Evolutionary conservation across 2,888 invertebrate genomes (phyloP).

Genomic region (Papilio gigon): DNA sequence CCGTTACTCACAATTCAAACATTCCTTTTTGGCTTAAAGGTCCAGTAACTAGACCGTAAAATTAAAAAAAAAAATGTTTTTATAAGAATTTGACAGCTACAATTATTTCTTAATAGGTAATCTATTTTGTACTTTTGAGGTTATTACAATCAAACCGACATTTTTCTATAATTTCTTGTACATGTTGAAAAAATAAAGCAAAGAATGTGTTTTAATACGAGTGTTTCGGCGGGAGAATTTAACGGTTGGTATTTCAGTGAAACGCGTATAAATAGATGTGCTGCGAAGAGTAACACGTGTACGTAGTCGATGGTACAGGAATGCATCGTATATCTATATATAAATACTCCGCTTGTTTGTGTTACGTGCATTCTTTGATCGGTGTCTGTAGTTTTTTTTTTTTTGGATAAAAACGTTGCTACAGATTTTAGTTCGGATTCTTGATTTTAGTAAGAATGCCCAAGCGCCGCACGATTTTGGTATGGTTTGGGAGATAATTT

Average conservation of each 20-base stretch:
- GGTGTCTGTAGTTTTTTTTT: slow-evolving; percentile 8
- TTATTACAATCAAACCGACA: no score
- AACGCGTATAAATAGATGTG: slow-evolving; percentile 2
- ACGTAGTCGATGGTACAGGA: slow-evolving; percentile 6
- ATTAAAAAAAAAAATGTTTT: no score
- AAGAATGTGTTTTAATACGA: not conserved
- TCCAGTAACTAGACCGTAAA: no score
- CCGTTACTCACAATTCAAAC: no score
- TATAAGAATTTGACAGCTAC: no score
- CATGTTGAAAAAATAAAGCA: no score
- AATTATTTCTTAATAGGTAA: no score
- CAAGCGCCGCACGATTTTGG: not conserved
- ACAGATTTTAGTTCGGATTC: not conserved
- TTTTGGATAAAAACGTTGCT: not conserved
- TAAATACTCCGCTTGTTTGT: slow-evolving; percentile 24
- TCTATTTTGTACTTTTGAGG: no score
- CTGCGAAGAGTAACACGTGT: slow-evolving; percentile 19
- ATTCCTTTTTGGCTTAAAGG: no score
- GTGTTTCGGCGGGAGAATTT: not conserved
- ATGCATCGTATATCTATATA: slow-evolving; percentile 33
- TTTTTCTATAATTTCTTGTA: no score
- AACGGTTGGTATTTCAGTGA: not conserved
- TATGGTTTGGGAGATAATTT: not conserved
- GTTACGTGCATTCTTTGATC: slow-evolving; percentile 10
- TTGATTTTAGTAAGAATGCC: not conserved